A percentile compares a stretch with the other conserved stretches of the same genome.
Evolutionary conservation across 1,140 invertebrate genomes (phyloP).

Genomic region (Zophobas morio): DNA sequence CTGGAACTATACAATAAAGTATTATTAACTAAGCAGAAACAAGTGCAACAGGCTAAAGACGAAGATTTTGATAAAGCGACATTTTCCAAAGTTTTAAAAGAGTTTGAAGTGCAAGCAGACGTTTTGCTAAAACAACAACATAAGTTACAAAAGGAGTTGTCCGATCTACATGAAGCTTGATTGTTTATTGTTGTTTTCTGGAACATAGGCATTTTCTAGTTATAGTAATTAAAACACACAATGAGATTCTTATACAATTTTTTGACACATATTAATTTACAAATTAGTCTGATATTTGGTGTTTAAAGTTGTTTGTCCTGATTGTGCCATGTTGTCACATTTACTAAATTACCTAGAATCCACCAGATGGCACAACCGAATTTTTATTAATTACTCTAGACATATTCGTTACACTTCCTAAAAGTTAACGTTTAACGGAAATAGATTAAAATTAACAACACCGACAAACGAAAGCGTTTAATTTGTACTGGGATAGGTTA

Average conservation of each 20-base stretch:
- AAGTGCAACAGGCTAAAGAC: constrained; percentile 55
- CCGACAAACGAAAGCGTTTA: constrained; percentile 18
- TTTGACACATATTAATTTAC: constrained; percentile 48
- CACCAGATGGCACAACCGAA: constrained; percentile 13
- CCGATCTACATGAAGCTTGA: constrained; percentile 16
- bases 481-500: constrained; percentile 39
- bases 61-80: constrained; percentile 57
- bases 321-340: constrained; percentile 18
- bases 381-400: constrained; percentile 26
- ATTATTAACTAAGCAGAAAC: constrained; percentile 57
- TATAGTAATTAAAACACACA: constrained; percentile 9
- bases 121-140: constrained; percentile 60
- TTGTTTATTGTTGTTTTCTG: neutral
- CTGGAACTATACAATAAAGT: constrained; percentile 64
- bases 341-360: constrained; percentile 6
- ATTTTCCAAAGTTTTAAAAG: constrained; percentile 55
- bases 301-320: constrained; percentile 38
- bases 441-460: constrained; percentile 22
- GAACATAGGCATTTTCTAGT: too few species aligned
- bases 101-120: constrained; percentile 61
- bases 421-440: neutral
- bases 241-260: constrained; percentile 25
- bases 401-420: constrained; percentile 26
- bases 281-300: constrained; percentile 49
- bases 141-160: constrained; percentile 28